Evolutionary conservation across 2,113 vertebrate species (phyloP).

Genomic region (Pachypanchax playfairii): DNA sequence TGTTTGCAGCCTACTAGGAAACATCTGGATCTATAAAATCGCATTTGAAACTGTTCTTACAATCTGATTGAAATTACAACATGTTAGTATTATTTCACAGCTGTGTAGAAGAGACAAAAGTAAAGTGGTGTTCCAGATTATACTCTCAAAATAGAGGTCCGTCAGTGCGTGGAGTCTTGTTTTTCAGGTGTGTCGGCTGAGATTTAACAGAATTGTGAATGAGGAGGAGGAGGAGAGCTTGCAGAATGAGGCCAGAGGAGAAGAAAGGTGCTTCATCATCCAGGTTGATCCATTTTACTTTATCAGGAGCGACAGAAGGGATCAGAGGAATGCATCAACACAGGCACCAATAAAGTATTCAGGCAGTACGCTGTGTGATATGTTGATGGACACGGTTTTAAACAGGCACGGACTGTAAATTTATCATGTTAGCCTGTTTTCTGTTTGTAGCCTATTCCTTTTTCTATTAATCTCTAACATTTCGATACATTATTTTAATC

Average conservation of each 20-base stretch:
- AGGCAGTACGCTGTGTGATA: neutral
- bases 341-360: neutral
- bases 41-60: too few species aligned
- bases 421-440: neutral
- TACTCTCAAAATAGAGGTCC: too few species aligned
- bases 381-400: neutral
- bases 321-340: slow-evolving; percentile 28
- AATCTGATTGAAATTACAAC: too few species aligned
- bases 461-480: too few species aligned
- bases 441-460: neutral
- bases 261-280: slow-evolving; percentile 68
- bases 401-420: neutral
- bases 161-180: slow-evolving; percentile 8
- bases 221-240: slow-evolving; percentile 43
- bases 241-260: slow-evolving; percentile 53
- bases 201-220: slow-evolving; percentile 63
- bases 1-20: too few species aligned
- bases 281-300: slow-evolving; percentile 35
- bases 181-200: slow-evolving; percentile 22
- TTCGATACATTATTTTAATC: too few species aligned
- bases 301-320: slow-evolving; percentile 32
- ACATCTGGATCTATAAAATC: too few species aligned
- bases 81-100: too few species aligned
- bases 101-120: too few species aligned
- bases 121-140: neutral